These are phyloP conservation scores for Dendrocincla tyrannina DNA, from an alignment of 2,797 vertebrate genomes.

Conservation along the genomic window DNA sequence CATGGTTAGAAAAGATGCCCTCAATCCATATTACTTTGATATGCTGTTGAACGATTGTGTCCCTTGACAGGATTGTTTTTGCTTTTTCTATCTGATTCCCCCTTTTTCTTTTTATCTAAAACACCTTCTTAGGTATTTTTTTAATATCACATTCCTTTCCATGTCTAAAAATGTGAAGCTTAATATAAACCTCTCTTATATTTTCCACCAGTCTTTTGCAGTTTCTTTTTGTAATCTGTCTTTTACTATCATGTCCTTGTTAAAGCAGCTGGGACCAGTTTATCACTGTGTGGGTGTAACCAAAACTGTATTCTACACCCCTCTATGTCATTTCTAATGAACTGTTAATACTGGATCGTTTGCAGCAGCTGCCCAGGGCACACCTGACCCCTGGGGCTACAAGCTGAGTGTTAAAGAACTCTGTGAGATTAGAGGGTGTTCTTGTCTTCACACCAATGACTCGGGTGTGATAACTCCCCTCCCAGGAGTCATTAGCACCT, in stretches of 20 bases:
- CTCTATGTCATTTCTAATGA: too few species aligned
- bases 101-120: background rate
- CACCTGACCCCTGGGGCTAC: too few species aligned
- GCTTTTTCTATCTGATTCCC: background rate
- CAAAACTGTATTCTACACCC: too few species aligned
- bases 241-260: background rate
- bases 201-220: background rate
- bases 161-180: background rate
- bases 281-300: too few species aligned
- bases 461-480: too few species aligned
- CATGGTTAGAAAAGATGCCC: background rate
- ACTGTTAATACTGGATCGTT: too few species aligned
- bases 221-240: background rate
- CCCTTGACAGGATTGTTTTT: background rate
- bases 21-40: background rate
- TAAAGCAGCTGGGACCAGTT: too few species aligned
- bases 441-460: too few species aligned
- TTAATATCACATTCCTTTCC: background rate
- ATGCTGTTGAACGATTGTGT: background rate
- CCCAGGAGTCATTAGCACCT: too few species aligned
- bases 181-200: background rate
- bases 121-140: background rate
- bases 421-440: too few species aligned
- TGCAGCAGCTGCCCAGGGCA: too few species aligned
- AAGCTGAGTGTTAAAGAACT: too few species aligned